Conservation (phyloP, 2,113 vertebrate genomes). For the Ariopsis seemanni region DNA sequence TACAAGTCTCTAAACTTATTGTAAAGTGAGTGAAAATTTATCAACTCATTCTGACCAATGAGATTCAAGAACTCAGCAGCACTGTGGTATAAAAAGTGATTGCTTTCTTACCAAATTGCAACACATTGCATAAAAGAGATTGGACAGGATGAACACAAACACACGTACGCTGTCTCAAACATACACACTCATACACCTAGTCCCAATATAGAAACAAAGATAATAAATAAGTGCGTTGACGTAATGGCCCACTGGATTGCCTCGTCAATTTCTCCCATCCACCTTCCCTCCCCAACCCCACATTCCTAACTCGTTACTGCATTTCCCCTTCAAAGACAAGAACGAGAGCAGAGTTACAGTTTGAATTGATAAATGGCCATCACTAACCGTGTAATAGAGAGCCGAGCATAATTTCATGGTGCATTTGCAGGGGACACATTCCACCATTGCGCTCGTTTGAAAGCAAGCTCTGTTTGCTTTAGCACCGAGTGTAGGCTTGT, state of each 20-base stretch:
- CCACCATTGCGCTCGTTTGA: slow-evolving; percentile 37
- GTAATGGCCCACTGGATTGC: neutral
- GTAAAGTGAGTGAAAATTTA: neutral
- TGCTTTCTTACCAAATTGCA: neutral
- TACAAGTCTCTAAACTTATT: neutral
- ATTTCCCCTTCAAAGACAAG: slow-evolving; percentile 29
- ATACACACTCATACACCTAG: neutral
- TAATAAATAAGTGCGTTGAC: neutral
- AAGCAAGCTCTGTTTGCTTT: slow-evolving; percentile 53
- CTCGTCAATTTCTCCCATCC: slow-evolving; percentile 11
- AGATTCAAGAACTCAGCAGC: neutral
- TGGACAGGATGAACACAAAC: slow-evolving; percentile 23
- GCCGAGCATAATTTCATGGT: slow-evolving; percentile 55
- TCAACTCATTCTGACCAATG: neutral
- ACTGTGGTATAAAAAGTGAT: neutral
- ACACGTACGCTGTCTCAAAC: neutral
- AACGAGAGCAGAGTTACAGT: slow-evolving; percentile 42
- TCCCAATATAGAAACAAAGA: slow-evolving; percentile 34
- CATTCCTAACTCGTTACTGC: slow-evolving; percentile 61
- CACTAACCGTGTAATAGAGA: slow-evolving; percentile 52
- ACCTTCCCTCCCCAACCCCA: neutral
- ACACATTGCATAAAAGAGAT: neutral
- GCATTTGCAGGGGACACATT: slow-evolving; percentile 62
- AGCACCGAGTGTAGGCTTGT: slow-evolving; percentile 31
- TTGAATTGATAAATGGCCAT: slow-evolving; percentile 58